phyloP scores from a whole-genome alignment of 2,797 vertebrate genomes.

The Centroberyx gerrardi region DNA sequence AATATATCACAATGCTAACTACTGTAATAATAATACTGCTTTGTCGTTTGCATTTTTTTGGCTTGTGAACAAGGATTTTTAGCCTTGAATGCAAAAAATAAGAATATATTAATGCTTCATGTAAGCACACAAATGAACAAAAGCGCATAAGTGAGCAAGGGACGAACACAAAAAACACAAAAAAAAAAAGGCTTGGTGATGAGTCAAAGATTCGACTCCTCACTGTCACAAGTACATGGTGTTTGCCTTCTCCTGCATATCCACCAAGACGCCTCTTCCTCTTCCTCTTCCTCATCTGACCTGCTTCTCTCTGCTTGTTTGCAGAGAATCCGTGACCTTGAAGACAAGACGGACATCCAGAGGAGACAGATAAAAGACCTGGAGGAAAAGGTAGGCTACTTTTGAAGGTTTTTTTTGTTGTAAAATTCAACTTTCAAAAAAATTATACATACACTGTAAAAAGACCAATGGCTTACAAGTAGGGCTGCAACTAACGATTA shows the following conservation, averaged over 20 bases:
- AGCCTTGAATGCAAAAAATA: too few species aligned
- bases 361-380: constrained; percentile 99
- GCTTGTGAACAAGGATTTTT: too few species aligned
- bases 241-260: background rate
- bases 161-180: too few species aligned
- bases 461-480: too few species aligned
- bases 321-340: constrained; percentile 98
- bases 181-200: too few species aligned
- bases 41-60: too few species aligned
- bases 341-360: constrained; percentile 99
- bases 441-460: background rate
- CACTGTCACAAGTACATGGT: background rate
- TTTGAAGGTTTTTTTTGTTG: background rate
- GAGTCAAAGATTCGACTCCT: background rate
- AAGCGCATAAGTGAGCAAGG: too few species aligned
- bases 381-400: constrained; percentile 93
- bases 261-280: background rate
- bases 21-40: too few species aligned
- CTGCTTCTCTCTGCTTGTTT: constrained; percentile 33
- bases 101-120: too few species aligned
- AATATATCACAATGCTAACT: too few species aligned
- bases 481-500: too few species aligned
- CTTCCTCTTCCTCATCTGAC: background rate
- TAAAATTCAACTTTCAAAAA: background rate
- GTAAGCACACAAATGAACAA: too few species aligned